Base-by-base conservation (phyloP, 2,888 invertebrate species). In the Drosophila subquinaria region DNA sequence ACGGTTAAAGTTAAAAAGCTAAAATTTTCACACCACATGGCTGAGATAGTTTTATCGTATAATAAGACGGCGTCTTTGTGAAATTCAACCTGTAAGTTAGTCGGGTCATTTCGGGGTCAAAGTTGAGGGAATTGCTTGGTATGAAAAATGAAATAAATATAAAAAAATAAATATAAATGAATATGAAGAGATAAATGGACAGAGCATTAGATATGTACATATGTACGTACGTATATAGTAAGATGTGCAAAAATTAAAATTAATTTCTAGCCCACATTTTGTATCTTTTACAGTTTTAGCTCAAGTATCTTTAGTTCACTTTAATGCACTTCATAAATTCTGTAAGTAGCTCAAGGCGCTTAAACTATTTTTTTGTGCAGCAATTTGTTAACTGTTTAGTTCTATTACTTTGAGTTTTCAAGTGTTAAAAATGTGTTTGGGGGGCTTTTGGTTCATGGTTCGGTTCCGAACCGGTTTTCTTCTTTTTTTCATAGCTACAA, bases 401-500 rank as follows among this genome's bases (percentile, higher is more conserved):
- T 15, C 8, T 42, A 17, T 35, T 45, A 8, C 43, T 51, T 48
- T 43, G 36, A 35, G 35, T 53, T 53, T 38, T 35, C 9, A 43
- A 68, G 45, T 56, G 69, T 36, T 55, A 69, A 56, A 27, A 62
- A 47, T 62, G 56, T 59, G 17, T 60, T 59, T 42, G 36, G 36
- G 36, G 23, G 36, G 33, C 57, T 64, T 71, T 66, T 59, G 76
- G 76, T 79, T 76, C 55, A 76, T 74, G 76, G 76, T 79, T 69
- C 75, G 79, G 75, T 66, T 74, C 62, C 65, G 75, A 76, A 76
- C 76, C 79, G 65, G 76, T 75, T 73, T 61, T 38, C 52, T 73
- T 53, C 4, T 23, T 38, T 56, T 74, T 57, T 43, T 57, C 61
- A 69, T 66, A 62, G 76, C 76, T 53, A 47, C 48, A 55, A 66